phyloP scores from a whole-genome alignment of 2,113 vertebrate species.

The Notothenia coriiceps region DNA sequence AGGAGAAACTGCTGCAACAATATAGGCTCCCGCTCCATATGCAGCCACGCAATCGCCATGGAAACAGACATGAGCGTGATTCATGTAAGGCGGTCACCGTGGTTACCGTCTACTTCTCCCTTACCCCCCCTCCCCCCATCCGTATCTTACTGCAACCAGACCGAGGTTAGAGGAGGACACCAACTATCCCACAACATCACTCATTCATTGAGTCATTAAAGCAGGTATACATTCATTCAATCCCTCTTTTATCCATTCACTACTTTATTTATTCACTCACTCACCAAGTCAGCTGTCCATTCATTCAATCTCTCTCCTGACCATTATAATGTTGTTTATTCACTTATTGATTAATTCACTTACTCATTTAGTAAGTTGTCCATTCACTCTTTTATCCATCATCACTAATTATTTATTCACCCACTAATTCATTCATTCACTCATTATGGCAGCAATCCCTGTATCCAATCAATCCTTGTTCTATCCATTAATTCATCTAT shows the following conservation, averaged over 20 bases:
- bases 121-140: background rate
- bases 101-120: slow-evolving; percentile 52
- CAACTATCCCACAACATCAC: slow-evolving; percentile 7
- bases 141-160: slow-evolving; percentile 55
- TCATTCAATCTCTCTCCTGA: no score
- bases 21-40: slow-evolving; percentile 68
- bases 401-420: background rate
- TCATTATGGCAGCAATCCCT: background rate
- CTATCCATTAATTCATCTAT: background rate
- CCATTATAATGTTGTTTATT: no score
- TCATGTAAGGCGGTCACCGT: slow-evolving; percentile 57
- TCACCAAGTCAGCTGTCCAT: background rate
- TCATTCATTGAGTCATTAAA: rapidly evolving
- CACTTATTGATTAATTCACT: no score
- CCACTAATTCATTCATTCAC: background rate
- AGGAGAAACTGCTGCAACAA: slow-evolving; percentile 87
- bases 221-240: no score
- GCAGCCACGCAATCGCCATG: slow-evolving; percentile 55
- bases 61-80: slow-evolving; percentile 62
- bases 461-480: background rate
- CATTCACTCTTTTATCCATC: background rate
- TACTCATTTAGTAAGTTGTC: no score
- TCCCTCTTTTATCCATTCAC: no score
- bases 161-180: slow-evolving; percentile 54
- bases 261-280: background rate